Base-by-base conservation (phyloP, 2,888 invertebrate species). In the Dysmachus trigonus region DNA sequence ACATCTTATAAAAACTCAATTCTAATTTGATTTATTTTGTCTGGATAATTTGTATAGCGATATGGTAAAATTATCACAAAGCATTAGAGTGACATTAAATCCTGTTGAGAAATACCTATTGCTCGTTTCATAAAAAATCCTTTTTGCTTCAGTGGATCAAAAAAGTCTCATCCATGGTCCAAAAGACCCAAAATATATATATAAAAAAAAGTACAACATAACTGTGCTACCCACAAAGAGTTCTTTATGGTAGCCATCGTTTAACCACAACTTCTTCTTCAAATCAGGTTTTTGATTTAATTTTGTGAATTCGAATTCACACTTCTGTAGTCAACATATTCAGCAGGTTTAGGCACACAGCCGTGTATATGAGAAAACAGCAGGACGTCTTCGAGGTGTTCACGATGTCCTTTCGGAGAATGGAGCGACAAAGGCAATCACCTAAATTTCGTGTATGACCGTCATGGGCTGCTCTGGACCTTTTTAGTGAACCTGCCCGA, bases 251-350 rank as follows among this genome's bases (percentile, higher is more conserved):
- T 3, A 53, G 53, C 62, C 33, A 51, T 81, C 53, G 81, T 53
- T 81, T 81, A 81, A 53, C 53, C 81, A 51, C 31, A 81, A 81
- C 53, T 53, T 81, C 53, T 62, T 62, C 18, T 62, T 53, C 31
- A 81, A 81, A 81, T 81, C 81, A 81, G 81, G 81, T 81, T 81
- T 81, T 77, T 53, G 81, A 81, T 81, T 81, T 31, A 81, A 81
- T 81, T 81, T 81, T 81, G 18, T 81, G 81, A 81, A 81, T 81
- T 51, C 53, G 81, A 51, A 81, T 81, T 81, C 81, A 81, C 81
- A 81, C 81, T 81, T 81, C 81, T 81, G 81, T 81, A 81, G 81
- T 81, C 81, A 81, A 81, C 33, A 81, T 81, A 81, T 33, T 31
- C 53, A 81, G 51, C 81, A 81, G 81, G 62, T 81, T 81, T 10